Conservation (phyloP, 1,140 invertebrate genomes). For the Drosophila pseudoobscura region DNA sequence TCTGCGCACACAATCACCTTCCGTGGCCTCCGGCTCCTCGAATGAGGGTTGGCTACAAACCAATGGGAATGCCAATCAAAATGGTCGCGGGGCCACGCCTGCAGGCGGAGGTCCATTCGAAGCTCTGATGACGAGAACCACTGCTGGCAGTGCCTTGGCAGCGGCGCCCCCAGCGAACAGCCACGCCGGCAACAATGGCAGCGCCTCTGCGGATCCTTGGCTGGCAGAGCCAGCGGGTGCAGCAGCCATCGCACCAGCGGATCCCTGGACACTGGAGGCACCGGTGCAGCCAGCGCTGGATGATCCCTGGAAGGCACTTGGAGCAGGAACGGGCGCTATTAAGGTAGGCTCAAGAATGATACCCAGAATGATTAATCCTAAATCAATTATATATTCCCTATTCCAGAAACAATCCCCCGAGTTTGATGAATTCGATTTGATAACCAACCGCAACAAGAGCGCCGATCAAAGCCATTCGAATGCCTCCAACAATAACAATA, state of each 20-base stretch:
- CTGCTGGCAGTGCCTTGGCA: constrained; percentile 43
- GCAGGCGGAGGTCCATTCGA: constrained; percentile 49
- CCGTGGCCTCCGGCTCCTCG: constrained; percentile 78
- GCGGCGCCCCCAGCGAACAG: constrained; percentile 39
- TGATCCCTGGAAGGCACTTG: constrained; percentile 77
- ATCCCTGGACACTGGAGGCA: constrained; percentile 77
- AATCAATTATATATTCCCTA: background rate
- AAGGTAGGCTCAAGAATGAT: constrained; percentile 49
- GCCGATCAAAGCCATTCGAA: constrained; percentile 77
- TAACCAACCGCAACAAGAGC: constrained; percentile 87
- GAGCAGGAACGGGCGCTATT: constrained; percentile 40
- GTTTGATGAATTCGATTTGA: constrained; percentile 92
- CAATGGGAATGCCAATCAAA: constrained; percentile 72
- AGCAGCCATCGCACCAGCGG: constrained; percentile 35
- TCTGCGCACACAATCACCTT: constrained; percentile 77
- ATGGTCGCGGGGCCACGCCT: constrained; percentile 54
- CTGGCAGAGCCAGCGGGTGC: constrained; percentile 72
- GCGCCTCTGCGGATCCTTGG: constrained; percentile 86
- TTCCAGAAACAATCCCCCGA: constrained; percentile 85
- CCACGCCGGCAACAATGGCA: constrained; percentile 58
- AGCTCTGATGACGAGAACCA: constrained; percentile 68
- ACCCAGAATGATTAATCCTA: no score
- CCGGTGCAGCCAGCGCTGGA: constrained; percentile 84
- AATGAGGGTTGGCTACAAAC: constrained; percentile 81
- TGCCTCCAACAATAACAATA: constrained; percentile 83